Evolutionary conservation across 2,113 vertebrate genomes (phyloP), one percentile per base, ranked within the genome.

Genomic region (Opisthocomus hoazin): DNA sequence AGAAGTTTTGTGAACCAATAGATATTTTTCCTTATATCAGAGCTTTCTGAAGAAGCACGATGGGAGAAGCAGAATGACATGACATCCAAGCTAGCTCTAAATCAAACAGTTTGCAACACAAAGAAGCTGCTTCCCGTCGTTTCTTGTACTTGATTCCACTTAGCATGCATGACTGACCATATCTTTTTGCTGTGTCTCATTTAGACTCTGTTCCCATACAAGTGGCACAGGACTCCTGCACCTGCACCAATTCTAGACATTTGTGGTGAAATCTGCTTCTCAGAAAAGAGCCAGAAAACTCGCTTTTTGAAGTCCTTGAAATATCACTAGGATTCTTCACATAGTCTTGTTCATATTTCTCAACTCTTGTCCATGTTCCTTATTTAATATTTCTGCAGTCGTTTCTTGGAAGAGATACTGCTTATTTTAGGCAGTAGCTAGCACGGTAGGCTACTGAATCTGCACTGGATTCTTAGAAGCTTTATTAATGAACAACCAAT

Each of bases 171-270:
- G 27, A 54, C 8, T 53, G 46, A 45, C 16, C 9, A 12, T 23
- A 43, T 16, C 10, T 63, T 36, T 61, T 5, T 69, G 3, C 7
- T 74, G 8, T 46, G 30, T 65, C 15, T 61, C 58, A 3, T 58
- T 93, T 61, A 93, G 29, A 71, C 8, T 70, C 16, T 24, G 6
- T 54, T 90, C 26, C 12, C 14, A 21, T 11, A 58, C 37, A 43
- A 77, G 12, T 57, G 29, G 9, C 45, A 77, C 1, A 26, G 8
- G 5, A 57, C 8, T 32, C 76, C n/a, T 61, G 15, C 0, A 0
- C 11, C 23, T 74, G 7, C 39, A 88, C 3, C 12, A 18, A 7
- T 87, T 74, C 14, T 51, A 43, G 51, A 21, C 1, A 29, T 46
- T 41, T 58, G 10, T 18, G 27, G 15, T 82, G 21, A 91, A 87